A percentile compares a stretch with the other conserved stretches of the same genome.
Conservation (phyloP, 2,113 vertebrate species). For the Grammatotria lemairii region DNA sequence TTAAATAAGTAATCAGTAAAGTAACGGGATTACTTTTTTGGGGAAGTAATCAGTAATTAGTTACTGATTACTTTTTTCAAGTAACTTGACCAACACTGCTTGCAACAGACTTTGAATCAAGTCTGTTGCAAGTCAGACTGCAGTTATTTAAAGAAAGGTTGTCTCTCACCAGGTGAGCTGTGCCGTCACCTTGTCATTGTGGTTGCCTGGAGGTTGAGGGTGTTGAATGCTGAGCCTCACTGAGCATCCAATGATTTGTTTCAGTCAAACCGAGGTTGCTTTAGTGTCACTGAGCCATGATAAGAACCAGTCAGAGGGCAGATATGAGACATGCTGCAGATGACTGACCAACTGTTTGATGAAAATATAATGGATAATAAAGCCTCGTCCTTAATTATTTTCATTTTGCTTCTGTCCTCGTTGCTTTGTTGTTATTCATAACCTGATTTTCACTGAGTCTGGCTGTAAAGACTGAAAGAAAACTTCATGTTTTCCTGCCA, state of each 20-base stretch:
- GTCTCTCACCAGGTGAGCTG: background rate
- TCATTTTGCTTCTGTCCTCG: background rate
- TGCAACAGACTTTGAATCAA: background rate
- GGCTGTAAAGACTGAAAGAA: conserved; percentile 21
- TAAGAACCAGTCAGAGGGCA: rapidly evolving
- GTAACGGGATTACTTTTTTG: rapidly evolving
- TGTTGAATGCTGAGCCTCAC: background rate
- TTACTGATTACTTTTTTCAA: background rate
- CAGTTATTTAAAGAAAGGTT: background rate
- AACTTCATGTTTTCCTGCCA: conserved; percentile 8
- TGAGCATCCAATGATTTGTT: background rate
- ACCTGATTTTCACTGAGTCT: background rate
- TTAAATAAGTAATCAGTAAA: background rate
- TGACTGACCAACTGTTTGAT: background rate
- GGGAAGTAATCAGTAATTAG: background rate
- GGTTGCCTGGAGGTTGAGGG: background rate
- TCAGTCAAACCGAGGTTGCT: background rate
- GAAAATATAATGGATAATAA: background rate
- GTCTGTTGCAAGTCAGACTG: background rate
- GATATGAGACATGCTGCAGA: background rate
- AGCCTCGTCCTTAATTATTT: rapidly evolving
- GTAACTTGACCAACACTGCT: background rate
- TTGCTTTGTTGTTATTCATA: background rate
- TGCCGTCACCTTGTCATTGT: background rate
- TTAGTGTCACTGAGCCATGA: background rate